Base-by-base conservation (phyloP, 2,888 invertebrate species). In the Cosmorhoe ocellata region DNA sequence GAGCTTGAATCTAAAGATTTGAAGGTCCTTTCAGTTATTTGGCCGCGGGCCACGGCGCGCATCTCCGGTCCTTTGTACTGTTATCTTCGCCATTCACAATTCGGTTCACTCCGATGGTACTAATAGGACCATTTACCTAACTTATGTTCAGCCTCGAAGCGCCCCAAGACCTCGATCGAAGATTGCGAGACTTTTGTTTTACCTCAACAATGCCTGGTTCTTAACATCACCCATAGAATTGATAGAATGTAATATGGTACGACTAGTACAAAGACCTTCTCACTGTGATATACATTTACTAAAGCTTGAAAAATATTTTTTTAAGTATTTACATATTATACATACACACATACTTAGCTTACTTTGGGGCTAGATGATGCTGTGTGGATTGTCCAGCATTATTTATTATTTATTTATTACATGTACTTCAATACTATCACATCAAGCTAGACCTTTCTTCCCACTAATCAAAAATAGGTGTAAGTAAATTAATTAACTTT, bases 81-180 rank as follows among this genome's bases (percentile, higher is more conserved):
- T 87, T 85, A 83, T 82, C 80, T 77, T 78, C 84, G 84, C 86
- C 76, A 88, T 89, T 89, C 88, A 88, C 74, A 67, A 89, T 89
- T 89, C 80, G 84, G 78, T 78, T 76, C 81, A 84, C 82, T 71
- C 53, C 47, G 57, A 57, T 50, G 58, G 49, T 51, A 51, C 48
- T 51, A 45, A 51, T 56, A 57, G 55, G 59, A 60, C 56, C 60
- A 58, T 64, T 24, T 63, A 68, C 70, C 63, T 64, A 66, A 64
- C 63, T 62, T 59, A 60, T 58, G 61, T 67, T 56, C 55, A 50
- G 59, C 61, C 57, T 63, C 61, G 52, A 55, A 50, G 59, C 58
- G 64, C 51, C 53, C 22, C 54, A 50, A 63, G 60, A 61, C 61
- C 57, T 64, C 61, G 56, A 61, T 62, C 51, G 39, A 56, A 56